These are phyloP conservation scores for Tenthredo scrophulariae DNA, from an alignment of 2,888 invertebrate species.

Conservation along the genomic window DNA sequence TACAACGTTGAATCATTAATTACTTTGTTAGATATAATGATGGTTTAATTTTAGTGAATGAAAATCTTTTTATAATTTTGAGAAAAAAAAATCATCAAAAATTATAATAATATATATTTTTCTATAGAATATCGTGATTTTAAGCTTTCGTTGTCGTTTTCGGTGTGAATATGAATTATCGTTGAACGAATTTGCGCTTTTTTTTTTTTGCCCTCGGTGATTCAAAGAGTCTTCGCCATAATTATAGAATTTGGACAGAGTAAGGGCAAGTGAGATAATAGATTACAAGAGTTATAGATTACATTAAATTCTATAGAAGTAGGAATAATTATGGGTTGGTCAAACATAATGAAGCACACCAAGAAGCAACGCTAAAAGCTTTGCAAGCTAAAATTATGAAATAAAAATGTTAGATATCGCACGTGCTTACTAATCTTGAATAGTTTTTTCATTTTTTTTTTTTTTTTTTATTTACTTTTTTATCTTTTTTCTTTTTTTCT, in stretches of 20 bases:
- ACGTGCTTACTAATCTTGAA: slow-evolving; percentile 14
- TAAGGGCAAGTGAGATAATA: slow-evolving; percentile 31
- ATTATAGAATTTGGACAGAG: slow-evolving; percentile 38
- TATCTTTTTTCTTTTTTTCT: not conserved
- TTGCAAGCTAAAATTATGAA: not conserved
- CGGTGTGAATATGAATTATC: not conserved
- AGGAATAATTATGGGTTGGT: slow-evolving; percentile 5
- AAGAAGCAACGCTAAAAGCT: slow-evolving; percentile 46
- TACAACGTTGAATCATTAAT: not conserved
- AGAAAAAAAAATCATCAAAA: not conserved
- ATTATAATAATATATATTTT: not conserved
- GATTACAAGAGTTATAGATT: slow-evolving; percentile 31
- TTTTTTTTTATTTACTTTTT: not conserved
- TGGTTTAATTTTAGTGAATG: not conserved
- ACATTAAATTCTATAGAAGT: slow-evolving; percentile 28
- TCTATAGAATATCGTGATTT: not conserved
- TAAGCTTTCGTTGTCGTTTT: not conserved
- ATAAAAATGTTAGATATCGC: slow-evolving; percentile 30
- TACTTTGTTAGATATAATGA: not conserved
- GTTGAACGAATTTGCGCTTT: not conserved
- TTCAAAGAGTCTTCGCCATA: slow-evolving; percentile 39
- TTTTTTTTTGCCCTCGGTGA: not conserved
- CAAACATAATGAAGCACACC: slow-evolving; percentile 18
- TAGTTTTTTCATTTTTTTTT: not conserved
- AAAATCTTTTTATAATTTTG: not conserved